Evolutionary conservation across 2,888 invertebrate genomes (phyloP).

Genomic region (Steinernema hermaphroditum): DNA sequence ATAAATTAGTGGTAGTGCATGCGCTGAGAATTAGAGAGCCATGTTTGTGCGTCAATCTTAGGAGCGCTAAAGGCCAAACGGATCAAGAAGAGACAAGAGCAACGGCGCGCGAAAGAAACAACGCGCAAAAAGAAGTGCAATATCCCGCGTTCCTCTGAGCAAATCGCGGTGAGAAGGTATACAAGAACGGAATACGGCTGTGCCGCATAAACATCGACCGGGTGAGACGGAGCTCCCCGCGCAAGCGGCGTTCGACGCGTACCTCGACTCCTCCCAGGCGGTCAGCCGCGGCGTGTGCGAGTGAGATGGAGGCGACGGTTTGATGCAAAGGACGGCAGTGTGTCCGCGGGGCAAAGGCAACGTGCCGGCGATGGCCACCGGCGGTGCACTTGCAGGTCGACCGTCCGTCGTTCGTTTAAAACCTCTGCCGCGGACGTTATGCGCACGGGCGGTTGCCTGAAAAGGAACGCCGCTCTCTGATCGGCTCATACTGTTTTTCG

Average conservation of each 20-base stretch:
- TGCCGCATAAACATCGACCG: conserved; percentile 29
- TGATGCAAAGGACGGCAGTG: background rate
- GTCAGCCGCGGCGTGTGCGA: background rate
- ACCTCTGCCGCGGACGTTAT: background rate
- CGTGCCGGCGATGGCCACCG: background rate
- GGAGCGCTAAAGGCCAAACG: background rate
- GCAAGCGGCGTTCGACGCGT: conserved; percentile 27
- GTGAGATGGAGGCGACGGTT: background rate
- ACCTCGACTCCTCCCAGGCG: conserved; percentile 26
- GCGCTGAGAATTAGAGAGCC: conserved; percentile 18
- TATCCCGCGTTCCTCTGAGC: background rate
- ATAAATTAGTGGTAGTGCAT: conserved; percentile 18
- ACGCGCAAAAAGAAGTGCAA: background rate
- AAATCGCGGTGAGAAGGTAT: conserved; percentile 16
- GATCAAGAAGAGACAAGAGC: background rate
- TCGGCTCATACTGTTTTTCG: too few species aligned
- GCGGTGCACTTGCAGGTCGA: background rate
- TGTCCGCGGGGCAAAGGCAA: background rate
- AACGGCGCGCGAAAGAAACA: background rate
- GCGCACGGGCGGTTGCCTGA: background rate
- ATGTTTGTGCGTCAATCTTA: background rate
- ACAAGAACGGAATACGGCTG: conserved; percentile 28
- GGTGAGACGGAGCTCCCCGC: conserved; percentile 22
- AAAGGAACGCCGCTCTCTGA: background rate
- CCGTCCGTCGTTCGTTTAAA: background rate